Percentiles rank a stretch among this genome's conserved stretches.
These are phyloP conservation scores for Stratiolaelaps scimitus DNA, from an alignment of 1,140 invertebrate genomes.

Conservation along the genomic window DNA sequence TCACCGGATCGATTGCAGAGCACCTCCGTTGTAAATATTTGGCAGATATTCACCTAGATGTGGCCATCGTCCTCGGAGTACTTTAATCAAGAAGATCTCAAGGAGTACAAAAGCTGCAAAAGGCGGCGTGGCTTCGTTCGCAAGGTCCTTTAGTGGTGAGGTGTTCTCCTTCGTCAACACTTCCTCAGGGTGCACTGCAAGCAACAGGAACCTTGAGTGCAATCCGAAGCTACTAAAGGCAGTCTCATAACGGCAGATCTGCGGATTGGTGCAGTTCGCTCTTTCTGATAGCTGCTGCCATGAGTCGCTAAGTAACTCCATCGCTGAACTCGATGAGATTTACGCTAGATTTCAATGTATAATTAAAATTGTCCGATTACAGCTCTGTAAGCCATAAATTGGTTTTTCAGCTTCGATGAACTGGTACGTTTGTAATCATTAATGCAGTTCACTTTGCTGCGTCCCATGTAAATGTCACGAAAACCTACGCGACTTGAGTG, in stretches of 20 bases:
- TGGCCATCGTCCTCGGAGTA: neutral
- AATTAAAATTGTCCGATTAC: no score
- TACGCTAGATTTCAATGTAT: no score
- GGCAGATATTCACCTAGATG: constrained; percentile 15
- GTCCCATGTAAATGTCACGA: no score
- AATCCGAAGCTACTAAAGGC: neutral
- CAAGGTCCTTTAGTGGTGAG: neutral
- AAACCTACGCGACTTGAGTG: no score
- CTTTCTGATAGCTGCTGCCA: neutral
- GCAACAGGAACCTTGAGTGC: neutral
- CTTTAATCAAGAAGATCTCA: neutral
- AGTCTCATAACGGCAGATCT: neutral
- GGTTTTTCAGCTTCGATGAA: no score
- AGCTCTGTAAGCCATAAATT: no score
- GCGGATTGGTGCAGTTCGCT: neutral
- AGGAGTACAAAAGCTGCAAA: constrained; percentile 5
- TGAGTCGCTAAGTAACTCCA: constrained; percentile 3
- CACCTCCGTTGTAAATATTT: constrained; percentile 1
- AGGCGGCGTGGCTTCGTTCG: neutral
- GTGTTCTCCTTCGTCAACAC: constrained; percentile 6
- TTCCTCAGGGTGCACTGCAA: constrained; percentile 11
- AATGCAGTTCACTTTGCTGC: no score
- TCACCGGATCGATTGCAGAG: constrained; percentile 12
- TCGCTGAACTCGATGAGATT: neutral
- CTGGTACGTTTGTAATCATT: no score